Conservation (phyloP, 2,797 vertebrate genomes). For the Hozukius guyotensis region DNA sequence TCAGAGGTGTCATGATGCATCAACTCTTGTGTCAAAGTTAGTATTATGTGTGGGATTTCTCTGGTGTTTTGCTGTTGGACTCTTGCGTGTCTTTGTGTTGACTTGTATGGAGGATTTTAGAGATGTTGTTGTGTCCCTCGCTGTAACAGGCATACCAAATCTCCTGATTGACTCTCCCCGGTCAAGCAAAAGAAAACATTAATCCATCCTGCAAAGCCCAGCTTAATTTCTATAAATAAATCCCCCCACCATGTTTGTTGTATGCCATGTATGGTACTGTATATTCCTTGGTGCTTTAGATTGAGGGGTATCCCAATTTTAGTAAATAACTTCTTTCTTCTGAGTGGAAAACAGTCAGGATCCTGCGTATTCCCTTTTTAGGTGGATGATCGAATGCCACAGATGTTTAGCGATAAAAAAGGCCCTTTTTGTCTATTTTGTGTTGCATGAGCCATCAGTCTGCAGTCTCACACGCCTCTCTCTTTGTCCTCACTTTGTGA, state of each 20-base stretch:
- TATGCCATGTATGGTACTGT: conserved; percentile 20
- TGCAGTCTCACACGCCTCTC: neutral
- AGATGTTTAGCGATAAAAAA: neutral
- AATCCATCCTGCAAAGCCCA: conserved; percentile 74
- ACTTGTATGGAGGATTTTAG: conserved; percentile 29
- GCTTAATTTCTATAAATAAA: conserved; percentile 78
- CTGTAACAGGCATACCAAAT: conserved; percentile 51
- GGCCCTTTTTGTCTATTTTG: neutral
- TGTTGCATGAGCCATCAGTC: neutral
- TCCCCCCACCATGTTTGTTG: conserved; percentile 47
- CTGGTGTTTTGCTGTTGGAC: neutral
- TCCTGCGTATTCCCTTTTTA: neutral
- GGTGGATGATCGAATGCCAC: neutral
- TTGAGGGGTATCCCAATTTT: neutral
- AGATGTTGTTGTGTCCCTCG: conserved; percentile 18
- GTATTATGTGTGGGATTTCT: neutral
- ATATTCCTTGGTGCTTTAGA: neutral
- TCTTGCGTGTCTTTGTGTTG: conserved; percentile 11
- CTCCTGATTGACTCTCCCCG: conserved; percentile 54
- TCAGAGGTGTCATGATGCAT: neutral
- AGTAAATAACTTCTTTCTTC: neutral
- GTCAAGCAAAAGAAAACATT: conserved; percentile 72
- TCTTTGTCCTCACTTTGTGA: neutral
- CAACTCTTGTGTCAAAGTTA: neutral
- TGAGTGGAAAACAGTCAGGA: neutral